Base-by-base conservation (phyloP, 1,140 invertebrate genomes). In the Habropoda laboriosa region DNA sequence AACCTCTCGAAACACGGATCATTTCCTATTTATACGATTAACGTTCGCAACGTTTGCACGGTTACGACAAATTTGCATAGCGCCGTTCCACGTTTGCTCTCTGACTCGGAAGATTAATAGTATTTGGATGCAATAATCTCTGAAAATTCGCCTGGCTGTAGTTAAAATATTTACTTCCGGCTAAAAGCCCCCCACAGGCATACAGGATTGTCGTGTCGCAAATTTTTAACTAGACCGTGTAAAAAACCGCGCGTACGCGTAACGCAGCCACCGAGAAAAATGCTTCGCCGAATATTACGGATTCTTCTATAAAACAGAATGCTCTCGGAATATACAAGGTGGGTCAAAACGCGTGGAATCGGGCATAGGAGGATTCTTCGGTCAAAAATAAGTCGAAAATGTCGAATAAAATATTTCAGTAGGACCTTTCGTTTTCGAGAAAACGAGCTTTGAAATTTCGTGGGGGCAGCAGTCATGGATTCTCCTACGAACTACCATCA, bases 51-150 rank as follows among this genome's bases (percentile, higher is more conserved):
- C 42, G 55, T 71, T 30, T 70, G 64, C 53, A n/a, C 42, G n/a
- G 24, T 77, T 30, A 18, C 24, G 45, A 40, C 66, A 71, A 78
- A 78, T 78, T 78, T 78, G 35, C 66, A 71, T 66, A 38, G 45
- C 8, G 42, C 8, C 3, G 13, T 10, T 32, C 8, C 16, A 0
- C 4, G 32, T 7, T 58, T 40, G 35, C 60, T 12, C n/a, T 4
- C 13, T 21, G 18, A 70, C 45, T 55, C 24, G 2, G 12, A 27
- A 24, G 47, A 78, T 71, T 78, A 71, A 75, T 40, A 21, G 32
- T 60, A 60, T 78, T 78, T 70, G 66, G 53, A n/a, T 18, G 53
- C 40, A 32, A 45, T 71, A 60, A 70, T 49, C 45, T 30, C 30
- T 27, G 55, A 51, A 71, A 70, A 30, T 49, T 55, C 12, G 64